phyloP scores from a whole-genome alignment of 2,888 invertebrate genomes.

The Poecilus cupreus region DNA sequence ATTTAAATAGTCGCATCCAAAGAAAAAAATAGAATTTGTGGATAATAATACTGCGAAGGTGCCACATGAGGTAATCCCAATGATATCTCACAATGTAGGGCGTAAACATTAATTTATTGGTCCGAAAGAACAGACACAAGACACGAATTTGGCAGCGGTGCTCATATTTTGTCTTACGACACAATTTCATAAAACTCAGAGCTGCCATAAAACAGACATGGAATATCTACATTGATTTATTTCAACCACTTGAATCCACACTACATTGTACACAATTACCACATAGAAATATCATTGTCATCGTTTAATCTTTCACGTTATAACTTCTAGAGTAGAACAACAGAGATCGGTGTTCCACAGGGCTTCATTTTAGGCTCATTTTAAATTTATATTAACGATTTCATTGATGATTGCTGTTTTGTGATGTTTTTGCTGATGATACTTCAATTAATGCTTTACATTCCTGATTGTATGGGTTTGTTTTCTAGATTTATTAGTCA shows the following conservation, averaged over 20 bases:
- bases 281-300: slow-evolving; percentile 5
- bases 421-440: too few relatives aligned
- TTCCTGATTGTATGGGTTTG: too few relatives aligned
- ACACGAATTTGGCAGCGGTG: slow-evolving; percentile 26
- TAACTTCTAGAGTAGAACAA: too few relatives aligned
- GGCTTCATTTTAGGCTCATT: too few relatives aligned
- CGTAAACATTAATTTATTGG: slow-evolving; percentile 37
- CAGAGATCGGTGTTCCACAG: too few relatives aligned
- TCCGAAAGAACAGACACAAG: slow-evolving; percentile 15
- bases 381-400: too few relatives aligned
- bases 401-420: too few relatives aligned
- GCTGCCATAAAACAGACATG: slow-evolving; percentile 27
- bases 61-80: slow-evolving; percentile 33
- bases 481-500: too few relatives aligned
- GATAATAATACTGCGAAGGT: slow-evolving; percentile 21
- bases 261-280: neutral
- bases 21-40: slow-evolving; percentile 30
- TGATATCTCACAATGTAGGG: slow-evolving; percentile 32
- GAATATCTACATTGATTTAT: slow-evolving; percentile 28
- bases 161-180: slow-evolving; percentile 31
- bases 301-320: neutral
- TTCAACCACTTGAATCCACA: neutral
- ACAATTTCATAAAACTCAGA: slow-evolving; percentile 10
- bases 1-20: slow-evolving; percentile 27
- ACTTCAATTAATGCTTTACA: too few relatives aligned